These are phyloP conservation scores for Colossoma macropomum DNA, from an alignment of 2,113 vertebrate genomes.

Conservation along the genomic window DNA sequence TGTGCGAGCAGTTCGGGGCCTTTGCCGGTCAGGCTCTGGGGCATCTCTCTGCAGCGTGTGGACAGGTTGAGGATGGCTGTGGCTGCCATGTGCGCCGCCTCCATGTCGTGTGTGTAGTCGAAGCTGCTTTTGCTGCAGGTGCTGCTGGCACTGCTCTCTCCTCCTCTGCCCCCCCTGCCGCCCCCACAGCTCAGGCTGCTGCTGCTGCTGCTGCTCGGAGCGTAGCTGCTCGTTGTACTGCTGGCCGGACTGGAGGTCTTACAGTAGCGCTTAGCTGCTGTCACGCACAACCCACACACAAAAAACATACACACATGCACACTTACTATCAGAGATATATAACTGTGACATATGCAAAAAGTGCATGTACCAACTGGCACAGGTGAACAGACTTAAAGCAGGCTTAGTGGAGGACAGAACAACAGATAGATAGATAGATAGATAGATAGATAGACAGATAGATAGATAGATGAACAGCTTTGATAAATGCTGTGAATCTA, in stretches of 20 bases:
- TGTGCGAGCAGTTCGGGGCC: conserved; percentile 90
- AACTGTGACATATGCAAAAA: conserved; percentile 1
- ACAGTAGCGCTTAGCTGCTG: conserved; percentile 93
- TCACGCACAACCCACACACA: conserved; percentile 42
- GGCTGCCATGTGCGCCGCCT: conserved; percentile 98
- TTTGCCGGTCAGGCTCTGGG: conserved; percentile 90
- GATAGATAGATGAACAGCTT: background rate
- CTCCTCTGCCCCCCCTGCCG: conserved; percentile 60
- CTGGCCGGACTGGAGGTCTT: conserved; percentile 95
- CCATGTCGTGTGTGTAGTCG: conserved; percentile 98
- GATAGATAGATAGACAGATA: conserved; percentile 29
- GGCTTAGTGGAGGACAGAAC: background rate
- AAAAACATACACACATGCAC: conserved; percentile 35
- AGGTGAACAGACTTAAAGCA: background rate
- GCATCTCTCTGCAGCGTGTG: conserved; percentile 96
- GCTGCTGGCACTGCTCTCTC: conserved; percentile 96
- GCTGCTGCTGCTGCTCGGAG: conserved; percentile 96
- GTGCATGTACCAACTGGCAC: background rate
- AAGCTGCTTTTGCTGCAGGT: conserved; percentile 99
- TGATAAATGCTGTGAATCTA: background rate
- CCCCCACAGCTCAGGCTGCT: conserved; percentile 81
- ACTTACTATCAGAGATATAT: background rate
- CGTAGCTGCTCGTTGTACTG: conserved; percentile 97
- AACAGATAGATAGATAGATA: conserved; percentile 24
- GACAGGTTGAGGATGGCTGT: conserved; percentile 98